These are phyloP conservation scores for Pachyrhynchus sulphureomaculatus DNA, from an alignment of 1,140 invertebrate genomes.

Conservation along the genomic window DNA sequence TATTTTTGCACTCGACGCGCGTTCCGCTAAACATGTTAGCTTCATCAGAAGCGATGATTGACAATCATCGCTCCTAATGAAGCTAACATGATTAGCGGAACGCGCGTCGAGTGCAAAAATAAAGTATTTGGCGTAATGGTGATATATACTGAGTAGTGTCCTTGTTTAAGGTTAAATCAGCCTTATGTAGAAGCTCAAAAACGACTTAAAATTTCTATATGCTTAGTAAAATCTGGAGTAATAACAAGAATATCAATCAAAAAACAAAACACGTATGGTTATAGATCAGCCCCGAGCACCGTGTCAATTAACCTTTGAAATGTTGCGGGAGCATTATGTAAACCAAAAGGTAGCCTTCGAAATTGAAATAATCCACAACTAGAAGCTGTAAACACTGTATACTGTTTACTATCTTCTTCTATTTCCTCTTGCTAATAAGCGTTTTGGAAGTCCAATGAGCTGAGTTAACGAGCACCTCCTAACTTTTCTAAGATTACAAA, in stretches of 20 bases:
- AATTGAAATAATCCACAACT: slow-evolving; percentile 51
- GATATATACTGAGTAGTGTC: too few species aligned
- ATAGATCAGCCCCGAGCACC: slow-evolving; percentile 23
- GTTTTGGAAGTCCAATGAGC: slow-evolving; percentile 42
- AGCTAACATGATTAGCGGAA: too few species aligned
- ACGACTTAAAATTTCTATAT: slow-evolving; percentile 6
- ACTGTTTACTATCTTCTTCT: slow-evolving; percentile 36
- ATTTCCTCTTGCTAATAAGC: slow-evolving; percentile 47
- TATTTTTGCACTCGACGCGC: too few species aligned
- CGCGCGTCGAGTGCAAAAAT: too few species aligned
- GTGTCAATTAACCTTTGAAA: slow-evolving; percentile 36
- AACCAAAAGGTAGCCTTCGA: slow-evolving; percentile 52
- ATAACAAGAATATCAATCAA: slow-evolving; percentile 41
- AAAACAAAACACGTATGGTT: slow-evolving; percentile 36
- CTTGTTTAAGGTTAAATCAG: too few species aligned
- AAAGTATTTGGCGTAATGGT: too few species aligned
- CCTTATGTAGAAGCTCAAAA: too few species aligned
- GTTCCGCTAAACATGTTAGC: too few species aligned
- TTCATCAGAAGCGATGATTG: too few species aligned
- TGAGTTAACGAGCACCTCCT: too few species aligned
- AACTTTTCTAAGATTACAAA: slow-evolving; percentile 36
- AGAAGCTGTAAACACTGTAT: slow-evolving; percentile 53
- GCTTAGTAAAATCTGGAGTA: neutral
- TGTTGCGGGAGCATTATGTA: slow-evolving; percentile 44
- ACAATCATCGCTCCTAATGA: too few species aligned